A percentile compares a stretch with the other conserved stretches of the same genome.
These are phyloP conservation scores for Dynastes tityus DNA, from an alignment of 2,888 invertebrate genomes.

Conservation along the genomic window DNA sequence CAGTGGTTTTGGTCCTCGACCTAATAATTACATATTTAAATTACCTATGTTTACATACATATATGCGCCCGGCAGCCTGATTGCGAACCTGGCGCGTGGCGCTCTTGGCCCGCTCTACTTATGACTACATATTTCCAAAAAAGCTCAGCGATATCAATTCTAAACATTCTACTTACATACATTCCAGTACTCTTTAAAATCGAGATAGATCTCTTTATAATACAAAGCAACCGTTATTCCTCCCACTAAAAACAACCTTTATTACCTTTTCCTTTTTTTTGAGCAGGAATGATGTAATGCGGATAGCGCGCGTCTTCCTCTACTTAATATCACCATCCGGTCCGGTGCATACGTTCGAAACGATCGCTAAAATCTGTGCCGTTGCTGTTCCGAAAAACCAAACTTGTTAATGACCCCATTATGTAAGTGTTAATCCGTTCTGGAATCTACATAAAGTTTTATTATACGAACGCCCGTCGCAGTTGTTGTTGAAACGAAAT, in stretches of 20 bases:
- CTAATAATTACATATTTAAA: no score
- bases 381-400: background rate
- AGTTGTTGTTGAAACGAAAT: background rate
- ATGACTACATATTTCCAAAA: no score
- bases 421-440: constrained; percentile 28
- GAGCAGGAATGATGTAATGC: background rate
- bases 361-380: background rate
- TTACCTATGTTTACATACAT: no score
- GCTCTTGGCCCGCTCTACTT: no score
- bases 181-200: no score
- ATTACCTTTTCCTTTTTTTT: background rate
- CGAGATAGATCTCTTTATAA: background rate
- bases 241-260: background rate
- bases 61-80: no score
- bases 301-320: background rate
- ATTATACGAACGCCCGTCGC: background rate
- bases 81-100: no score
- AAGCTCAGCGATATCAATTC: no score
- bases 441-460: constrained; percentile 35
- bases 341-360: background rate
- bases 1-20: no score
- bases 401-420: constrained; percentile 37
- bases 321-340: background rate
- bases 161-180: no score
- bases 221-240: background rate